Evolutionary conservation across 2,113 vertebrate genomes (phyloP).

Genomic region (Oncorhynchus clarkii): DNA sequence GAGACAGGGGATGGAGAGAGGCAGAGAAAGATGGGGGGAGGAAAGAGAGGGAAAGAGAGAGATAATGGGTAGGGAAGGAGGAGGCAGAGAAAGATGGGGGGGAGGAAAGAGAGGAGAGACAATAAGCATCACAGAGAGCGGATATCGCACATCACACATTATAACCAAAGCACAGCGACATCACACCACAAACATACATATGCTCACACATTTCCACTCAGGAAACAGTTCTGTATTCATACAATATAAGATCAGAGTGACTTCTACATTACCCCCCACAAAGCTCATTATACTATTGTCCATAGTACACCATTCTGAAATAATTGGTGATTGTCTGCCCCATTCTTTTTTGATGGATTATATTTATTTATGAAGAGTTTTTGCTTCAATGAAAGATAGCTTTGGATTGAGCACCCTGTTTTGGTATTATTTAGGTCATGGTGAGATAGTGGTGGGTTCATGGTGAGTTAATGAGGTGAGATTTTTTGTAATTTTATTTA

Average conservation of each 20-base stretch:
- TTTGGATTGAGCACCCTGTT: no score
- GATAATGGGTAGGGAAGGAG: slow-evolving; percentile 1
- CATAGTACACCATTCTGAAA: no score
- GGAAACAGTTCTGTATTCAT: not conserved
- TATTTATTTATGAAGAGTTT: no score
- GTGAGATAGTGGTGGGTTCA: no score
- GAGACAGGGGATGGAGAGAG: no score
- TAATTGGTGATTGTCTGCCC: no score
- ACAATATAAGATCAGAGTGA: not conserved
- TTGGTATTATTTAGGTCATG: no score
- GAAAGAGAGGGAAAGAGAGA: not conserved
- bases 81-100: slow-evolving; percentile 16
- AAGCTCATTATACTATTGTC: not conserved
- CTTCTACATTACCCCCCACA: not conserved
- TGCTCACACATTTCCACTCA: not conserved
- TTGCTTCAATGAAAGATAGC: no score
- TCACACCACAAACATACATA: slow-evolving; percentile 19
- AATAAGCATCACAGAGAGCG: not conserved
- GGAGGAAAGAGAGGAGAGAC: slow-evolving; percentile 25
- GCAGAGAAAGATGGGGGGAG: no score
- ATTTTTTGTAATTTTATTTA: not conserved
- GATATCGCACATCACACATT: no score
- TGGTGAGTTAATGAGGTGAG: not conserved
- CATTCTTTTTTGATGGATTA: no score
- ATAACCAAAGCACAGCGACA: slow-evolving; percentile 11